A percentile compares a stretch with the other conserved stretches of the same genome.
These are phyloP conservation scores for Geococcyx californianus DNA, from an alignment of 2,113 vertebrate genomes.

Conservation along the genomic window DNA sequence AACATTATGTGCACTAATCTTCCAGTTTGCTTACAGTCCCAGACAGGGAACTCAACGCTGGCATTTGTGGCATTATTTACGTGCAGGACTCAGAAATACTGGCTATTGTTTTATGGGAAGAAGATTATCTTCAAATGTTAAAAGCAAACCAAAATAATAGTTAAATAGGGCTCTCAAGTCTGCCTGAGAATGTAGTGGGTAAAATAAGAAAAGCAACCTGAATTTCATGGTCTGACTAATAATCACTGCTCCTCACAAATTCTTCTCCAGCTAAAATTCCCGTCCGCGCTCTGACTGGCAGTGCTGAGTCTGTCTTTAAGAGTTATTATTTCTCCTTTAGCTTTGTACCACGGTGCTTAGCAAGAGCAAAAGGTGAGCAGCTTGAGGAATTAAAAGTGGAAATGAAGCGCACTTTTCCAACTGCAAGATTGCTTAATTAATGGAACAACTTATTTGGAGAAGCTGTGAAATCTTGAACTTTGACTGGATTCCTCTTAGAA, in stretches of 20 bases:
- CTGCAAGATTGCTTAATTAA: neutral
- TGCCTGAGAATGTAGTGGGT: neutral
- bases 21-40: neutral
- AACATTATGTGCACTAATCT: neutral
- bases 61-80: neutral
- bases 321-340: neutral
- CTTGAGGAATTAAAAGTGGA: constrained; percentile 6
- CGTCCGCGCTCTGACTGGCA: neutral
- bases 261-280: neutral
- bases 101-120: neutral
- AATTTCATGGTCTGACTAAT: neutral
- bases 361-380: neutral
- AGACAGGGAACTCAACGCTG: neutral
- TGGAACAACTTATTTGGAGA: neutral
- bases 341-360: neutral
- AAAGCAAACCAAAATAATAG: neutral
- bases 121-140: neutral
- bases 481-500: neutral
- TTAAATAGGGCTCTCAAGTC: neutral
- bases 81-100: neutral
- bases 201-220: neutral
- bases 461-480: neutral
- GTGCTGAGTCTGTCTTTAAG: neutral
- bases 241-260: neutral
- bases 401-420: neutral